phyloP scores from a whole-genome alignment of 2,113 vertebrate species.

The Holacanthus passer region DNA sequence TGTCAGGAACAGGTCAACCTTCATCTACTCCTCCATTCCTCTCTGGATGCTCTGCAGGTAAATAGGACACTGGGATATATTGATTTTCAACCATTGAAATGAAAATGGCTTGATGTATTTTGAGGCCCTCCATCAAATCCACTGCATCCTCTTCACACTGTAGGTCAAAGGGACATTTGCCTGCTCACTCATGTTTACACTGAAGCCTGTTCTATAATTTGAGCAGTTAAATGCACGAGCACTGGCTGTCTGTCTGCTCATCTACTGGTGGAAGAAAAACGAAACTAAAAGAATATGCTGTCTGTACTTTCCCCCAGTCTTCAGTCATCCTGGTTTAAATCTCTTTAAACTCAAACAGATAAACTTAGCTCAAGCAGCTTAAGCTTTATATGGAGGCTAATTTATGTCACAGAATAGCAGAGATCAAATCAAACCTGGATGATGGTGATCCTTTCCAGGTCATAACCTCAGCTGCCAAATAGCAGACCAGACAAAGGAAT shows the following conservation, averaged over 20 bases:
- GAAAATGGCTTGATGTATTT: constrained; percentile 60
- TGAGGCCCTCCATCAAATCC: constrained; percentile 34
- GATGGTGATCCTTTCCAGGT: neutral
- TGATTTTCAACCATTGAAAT: constrained; percentile 68
- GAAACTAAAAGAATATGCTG: neutral
- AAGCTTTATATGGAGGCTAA: no score
- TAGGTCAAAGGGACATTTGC: constrained; percentile 19
- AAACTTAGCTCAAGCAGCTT: no score
- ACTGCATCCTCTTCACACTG: constrained; percentile 23
- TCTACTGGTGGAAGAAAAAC: neutral
- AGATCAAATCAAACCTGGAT: neutral
- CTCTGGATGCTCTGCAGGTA: constrained; percentile 46
- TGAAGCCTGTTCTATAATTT: neutral
- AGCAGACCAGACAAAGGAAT: no score
- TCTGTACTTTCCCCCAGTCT: neutral
- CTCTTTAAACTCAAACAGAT: no score
- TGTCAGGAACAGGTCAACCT: constrained; percentile 23
- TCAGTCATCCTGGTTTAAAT: neutral
- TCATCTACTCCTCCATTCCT: constrained; percentile 23
- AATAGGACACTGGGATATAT: constrained; percentile 56
- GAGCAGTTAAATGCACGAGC: neutral
- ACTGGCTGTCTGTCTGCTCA: neutral
- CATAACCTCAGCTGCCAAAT: neutral
- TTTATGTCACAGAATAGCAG: neutral
- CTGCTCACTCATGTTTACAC: neutral